Evolutionary conservation across 1,140 invertebrate genomes (phyloP).

Genomic region (Drosophila serrata): DNA sequence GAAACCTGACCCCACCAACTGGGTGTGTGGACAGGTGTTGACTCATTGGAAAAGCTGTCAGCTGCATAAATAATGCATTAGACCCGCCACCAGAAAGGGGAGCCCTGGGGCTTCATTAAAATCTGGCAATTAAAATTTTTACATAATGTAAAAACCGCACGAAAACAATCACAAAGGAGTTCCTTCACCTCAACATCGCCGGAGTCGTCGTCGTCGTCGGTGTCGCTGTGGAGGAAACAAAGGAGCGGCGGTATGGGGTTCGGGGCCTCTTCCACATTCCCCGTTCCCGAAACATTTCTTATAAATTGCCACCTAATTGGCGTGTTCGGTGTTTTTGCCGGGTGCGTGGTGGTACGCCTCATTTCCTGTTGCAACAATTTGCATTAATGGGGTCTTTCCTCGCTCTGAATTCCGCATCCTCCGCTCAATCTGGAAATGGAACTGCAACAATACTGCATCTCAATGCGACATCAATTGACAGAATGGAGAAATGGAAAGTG

Average conservation of each 20-base stretch:
- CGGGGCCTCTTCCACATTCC: conserved; percentile 1
- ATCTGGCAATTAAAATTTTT: conserved; percentile 68
- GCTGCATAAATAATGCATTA: conserved; percentile 51
- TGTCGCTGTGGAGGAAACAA: conserved; percentile 15
- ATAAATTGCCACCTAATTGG: conserved; percentile 72
- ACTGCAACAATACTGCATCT: conserved; percentile 10
- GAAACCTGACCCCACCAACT: conserved; percentile 2
- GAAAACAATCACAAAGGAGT: conserved; percentile 36
- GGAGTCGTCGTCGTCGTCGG: conserved; percentile 16
- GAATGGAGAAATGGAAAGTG: conserved; percentile 58
- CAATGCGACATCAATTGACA: conserved; percentile 42
- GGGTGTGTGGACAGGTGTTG: conserved; percentile 47
- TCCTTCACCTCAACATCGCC: conserved; percentile 49
- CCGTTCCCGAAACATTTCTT: conserved; percentile 45
- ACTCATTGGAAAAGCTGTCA: conserved; percentile 40
- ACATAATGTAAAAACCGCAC: conserved; percentile 49
- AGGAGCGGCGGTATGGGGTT: conserved; percentile 4
- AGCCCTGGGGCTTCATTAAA: conserved; percentile 58
- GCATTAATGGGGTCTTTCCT: conserved; percentile 42
- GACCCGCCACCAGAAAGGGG: background rate
- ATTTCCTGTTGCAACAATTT: conserved; percentile 75
- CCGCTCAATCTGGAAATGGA: background rate
- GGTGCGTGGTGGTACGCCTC: conserved; percentile 70
- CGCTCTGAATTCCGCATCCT: background rate
- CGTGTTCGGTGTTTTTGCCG: conserved; percentile 43